Conservation (phyloP, 1,140 invertebrate genomes). For the Linepithema humile region DNA sequence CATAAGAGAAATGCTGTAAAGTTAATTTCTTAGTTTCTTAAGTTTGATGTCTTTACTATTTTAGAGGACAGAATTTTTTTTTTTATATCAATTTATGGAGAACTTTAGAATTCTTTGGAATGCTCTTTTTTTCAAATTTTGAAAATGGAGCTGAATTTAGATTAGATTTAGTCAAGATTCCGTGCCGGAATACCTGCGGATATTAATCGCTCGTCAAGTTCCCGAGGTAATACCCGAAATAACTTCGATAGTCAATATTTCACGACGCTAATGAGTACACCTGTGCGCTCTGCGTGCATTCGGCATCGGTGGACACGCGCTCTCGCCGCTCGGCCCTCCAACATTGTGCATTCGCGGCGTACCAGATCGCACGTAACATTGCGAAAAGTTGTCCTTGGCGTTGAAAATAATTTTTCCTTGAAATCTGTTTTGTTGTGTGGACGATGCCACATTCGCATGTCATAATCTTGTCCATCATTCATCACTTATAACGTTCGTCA, state of each 20-base stretch:
- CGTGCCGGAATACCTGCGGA: too few species aligned
- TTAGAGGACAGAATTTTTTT: too few species aligned
- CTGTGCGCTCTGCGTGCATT: background rate
- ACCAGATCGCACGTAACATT: background rate
- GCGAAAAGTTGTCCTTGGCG: slow-evolving; percentile 18
- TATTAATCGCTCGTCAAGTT: too few species aligned
- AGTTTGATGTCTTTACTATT: too few species aligned
- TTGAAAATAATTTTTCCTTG: slow-evolving; percentile 43
- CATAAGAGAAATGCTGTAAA: too few species aligned
- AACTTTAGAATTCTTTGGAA: too few species aligned
- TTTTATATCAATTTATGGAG: too few species aligned
- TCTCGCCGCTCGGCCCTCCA: background rate
- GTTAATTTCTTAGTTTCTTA: too few species aligned
- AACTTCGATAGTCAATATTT: background rate
- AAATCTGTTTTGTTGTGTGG: background rate
- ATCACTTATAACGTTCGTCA: background rate
- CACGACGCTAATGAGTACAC: background rate
- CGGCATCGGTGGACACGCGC: too few species aligned
- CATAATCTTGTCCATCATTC: background rate
- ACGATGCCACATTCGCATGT: background rate
- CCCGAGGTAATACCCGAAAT: background rate
- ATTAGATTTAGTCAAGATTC: too few species aligned
- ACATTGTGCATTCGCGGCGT: background rate
- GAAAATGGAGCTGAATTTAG: too few species aligned
- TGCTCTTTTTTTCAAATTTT: too few species aligned